Evolutionary conservation across 2,888 invertebrate species (phyloP), one percentile per base, ranked within the genome.

Genomic region (Acrocera orbiculus): DNA sequence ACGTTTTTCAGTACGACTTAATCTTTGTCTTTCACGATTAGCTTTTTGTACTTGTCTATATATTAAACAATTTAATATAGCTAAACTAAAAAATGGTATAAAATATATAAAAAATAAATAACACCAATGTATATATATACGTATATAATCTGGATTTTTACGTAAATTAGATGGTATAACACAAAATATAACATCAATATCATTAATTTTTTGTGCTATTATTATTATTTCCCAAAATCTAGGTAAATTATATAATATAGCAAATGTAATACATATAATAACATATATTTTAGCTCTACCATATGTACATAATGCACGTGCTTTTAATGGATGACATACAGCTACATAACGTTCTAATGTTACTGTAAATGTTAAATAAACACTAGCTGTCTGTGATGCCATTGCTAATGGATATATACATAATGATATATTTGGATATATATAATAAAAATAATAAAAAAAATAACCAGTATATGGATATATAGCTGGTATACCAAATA

Each of bases 341-440:
- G 92, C 92, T 40, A 93, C 87, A 65, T 90, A 96, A 34, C 95
- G 71, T 58, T 93, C 93, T 48, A 90, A 65, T 1, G 90, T 89
- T 36, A 92, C 86, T 41, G 86, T 87, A 39, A 82, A 66, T 28
- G 81, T 82, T 51, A 95, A 69, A 65, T 93, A 95, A 35, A 90
- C 87, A 32, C 92, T 89, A 39, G 87, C 85, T 41, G 92, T 90
- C 63, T 95, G 90, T 34, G 85, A 80, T 15, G 79, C 79, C 56
- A 82, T 72, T 6, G 83, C 87, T 25, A 90, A 56, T 13, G 92
- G 90, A 56, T 75, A 87, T 17, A 82, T 70, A 44, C 73, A 69
- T 10, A 77, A 76, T 37, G 85, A 79, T 46, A 89, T 70, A 50
- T 76, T 77, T 27, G 86, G 83, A 51, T 78, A 82, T 30, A 81